phyloP scores from a whole-genome alignment of 2,113 vertebrate species.

The Percina caprodes region DNA sequence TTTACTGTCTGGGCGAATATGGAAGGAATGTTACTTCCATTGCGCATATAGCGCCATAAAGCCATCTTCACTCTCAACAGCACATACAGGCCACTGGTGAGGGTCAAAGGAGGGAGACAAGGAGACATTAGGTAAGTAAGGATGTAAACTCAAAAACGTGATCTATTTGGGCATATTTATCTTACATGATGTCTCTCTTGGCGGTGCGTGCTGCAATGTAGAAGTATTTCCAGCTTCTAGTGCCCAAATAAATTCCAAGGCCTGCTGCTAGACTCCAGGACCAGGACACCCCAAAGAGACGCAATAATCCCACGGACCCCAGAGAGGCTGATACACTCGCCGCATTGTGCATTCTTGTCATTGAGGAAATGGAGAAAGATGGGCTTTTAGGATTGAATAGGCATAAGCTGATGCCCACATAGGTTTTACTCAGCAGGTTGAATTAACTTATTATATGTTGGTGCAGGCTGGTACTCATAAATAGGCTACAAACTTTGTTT shows the following conservation, averaged over 20 bases:
- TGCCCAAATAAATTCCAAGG: conserved; percentile 88
- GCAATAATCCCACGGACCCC: conserved; percentile 84
- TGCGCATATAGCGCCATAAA: conserved; percentile 82
- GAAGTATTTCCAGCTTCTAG: conserved; percentile 91
- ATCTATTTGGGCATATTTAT: conserved; percentile 27
- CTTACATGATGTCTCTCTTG: conserved; percentile 90
- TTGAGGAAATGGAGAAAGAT: conserved; percentile 40
- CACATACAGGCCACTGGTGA: conserved; percentile 87
- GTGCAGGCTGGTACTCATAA: conserved; percentile 10
- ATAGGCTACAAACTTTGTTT: neutral
- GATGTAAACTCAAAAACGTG: neutral
- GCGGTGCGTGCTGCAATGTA: conserved; percentile 88
- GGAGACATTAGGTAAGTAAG: neutral
- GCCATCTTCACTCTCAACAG: conserved; percentile 88
- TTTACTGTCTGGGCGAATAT: conserved; percentile 86
- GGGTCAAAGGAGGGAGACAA: conserved; percentile 2
- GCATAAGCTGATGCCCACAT: conserved; percentile 9
- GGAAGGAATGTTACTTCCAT: conserved; percentile 83
- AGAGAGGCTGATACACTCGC: conserved; percentile 82
- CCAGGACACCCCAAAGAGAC: conserved; percentile 90
- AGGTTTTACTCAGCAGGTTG: neutral
- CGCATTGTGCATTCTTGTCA: conserved; percentile 83
- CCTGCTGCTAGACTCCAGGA: conserved; percentile 89
- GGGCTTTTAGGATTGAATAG: conserved; percentile 20
- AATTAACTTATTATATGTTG: neutral